A percentile compares a stretch with the other conserved stretches of the same genome.
Conservation (phyloP, 2,797 vertebrate genomes). For the Calcarius lapponicus region DNA sequence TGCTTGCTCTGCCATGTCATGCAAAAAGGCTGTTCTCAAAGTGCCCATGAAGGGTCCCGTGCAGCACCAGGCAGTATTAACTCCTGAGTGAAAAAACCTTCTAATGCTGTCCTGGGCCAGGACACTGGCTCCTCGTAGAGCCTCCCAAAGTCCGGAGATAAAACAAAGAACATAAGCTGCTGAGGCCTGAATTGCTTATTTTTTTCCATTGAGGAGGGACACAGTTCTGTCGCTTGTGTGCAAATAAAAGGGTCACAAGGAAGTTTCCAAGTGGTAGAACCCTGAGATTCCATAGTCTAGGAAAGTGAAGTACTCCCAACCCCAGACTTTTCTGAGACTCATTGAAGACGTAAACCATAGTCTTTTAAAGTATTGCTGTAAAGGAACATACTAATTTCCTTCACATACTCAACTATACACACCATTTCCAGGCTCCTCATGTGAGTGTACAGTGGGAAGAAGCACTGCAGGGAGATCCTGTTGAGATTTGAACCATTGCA, state of each 20-base stretch:
- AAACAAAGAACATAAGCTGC: not conserved
- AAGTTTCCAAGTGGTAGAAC: not conserved
- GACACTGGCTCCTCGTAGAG: not conserved
- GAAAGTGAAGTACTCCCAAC: not conserved
- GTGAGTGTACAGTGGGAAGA: not conserved
- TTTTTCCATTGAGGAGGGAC: not conserved
- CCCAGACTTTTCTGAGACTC: not conserved
- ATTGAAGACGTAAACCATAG: not conserved
- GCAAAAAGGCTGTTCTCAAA: not conserved
- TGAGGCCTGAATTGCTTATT: not conserved
- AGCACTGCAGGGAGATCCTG: not conserved
- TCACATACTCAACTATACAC: not conserved
- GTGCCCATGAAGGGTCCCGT: not conserved
- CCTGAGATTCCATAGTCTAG: not conserved
- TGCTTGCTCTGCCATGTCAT: not conserved
- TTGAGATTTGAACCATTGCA: not conserved
- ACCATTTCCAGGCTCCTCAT: not conserved
- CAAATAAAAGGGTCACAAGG: not conserved
- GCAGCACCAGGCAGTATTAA: not conserved
- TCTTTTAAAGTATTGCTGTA: not conserved
- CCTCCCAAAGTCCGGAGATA: not conserved
- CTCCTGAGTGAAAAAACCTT: not conserved
- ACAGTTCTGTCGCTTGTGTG: not conserved
- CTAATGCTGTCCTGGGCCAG: not conserved
- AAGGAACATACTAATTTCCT: not conserved